These are phyloP conservation scores for Gorsachius magnificus DNA, from an alignment of 2,797 vertebrate genomes.

Conservation along the genomic window DNA sequence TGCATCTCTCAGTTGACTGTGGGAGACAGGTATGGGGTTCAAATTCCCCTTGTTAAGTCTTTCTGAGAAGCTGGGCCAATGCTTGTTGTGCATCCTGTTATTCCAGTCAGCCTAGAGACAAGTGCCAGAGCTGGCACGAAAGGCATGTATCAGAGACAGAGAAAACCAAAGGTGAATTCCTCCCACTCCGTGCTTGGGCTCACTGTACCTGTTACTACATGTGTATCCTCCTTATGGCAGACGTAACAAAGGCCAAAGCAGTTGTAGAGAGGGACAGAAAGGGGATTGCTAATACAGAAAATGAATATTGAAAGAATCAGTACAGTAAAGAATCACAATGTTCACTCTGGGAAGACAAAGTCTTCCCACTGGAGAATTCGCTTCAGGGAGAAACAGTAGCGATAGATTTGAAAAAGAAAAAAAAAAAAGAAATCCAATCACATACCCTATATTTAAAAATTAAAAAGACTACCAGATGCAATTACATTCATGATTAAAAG, in stretches of 20 bases:
- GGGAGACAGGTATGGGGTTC: background rate
- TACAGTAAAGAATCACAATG: background rate
- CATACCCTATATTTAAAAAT: constrained; percentile 50
- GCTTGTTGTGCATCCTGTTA: background rate
- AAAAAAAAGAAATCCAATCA: background rate
- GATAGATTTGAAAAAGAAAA: background rate
- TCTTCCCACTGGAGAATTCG: background rate
- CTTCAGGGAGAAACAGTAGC: background rate
- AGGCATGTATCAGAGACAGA: background rate
- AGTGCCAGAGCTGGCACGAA: background rate
- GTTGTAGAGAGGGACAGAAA: background rate
- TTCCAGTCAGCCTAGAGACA: constrained; percentile 19
- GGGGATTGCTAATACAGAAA: background rate
- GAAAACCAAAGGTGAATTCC: background rate
- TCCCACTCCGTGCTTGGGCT: background rate
- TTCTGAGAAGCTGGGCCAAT: background rate
- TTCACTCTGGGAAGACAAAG: background rate
- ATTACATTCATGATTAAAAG: constrained; percentile 66
- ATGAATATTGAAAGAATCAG: background rate
- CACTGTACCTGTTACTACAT: background rate
- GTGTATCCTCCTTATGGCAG: background rate
- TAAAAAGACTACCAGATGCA: constrained; percentile 59
- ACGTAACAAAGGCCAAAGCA: background rate
- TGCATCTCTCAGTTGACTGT: background rate
- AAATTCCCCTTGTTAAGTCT: background rate